Evolutionary conservation across 53 echinoderm and acorn worm genomes (phyloP).

Genomic region (Paracentrotus lividus): DNA sequence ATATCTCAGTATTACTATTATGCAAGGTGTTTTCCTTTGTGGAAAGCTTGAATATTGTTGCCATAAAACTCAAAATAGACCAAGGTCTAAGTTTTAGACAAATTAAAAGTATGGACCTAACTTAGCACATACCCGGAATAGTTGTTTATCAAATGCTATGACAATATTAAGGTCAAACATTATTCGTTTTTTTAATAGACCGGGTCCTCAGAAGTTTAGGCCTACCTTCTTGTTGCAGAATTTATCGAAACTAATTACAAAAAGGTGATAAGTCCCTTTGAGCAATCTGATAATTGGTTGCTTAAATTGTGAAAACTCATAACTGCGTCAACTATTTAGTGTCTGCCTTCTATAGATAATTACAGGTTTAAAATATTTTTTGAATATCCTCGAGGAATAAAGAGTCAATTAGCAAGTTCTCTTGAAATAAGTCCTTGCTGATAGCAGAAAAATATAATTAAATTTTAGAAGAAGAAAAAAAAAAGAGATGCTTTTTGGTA

Average conservation of each 20-base stretch:
- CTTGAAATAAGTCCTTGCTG: neutral
- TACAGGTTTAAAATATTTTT: neutral
- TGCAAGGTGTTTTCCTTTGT: neutral
- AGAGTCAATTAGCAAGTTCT: neutral
- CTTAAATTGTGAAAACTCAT: neutral
- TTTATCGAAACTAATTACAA: neutral
- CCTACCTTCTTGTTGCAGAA: neutral
- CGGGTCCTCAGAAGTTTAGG: neutral
- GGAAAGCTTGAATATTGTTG: neutral
- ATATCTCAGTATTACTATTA: too few relatives aligned
- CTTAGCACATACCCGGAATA: too few relatives aligned
- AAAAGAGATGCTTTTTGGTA: neutral
- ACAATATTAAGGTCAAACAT: constrained; percentile 31
- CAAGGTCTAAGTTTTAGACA: neutral
- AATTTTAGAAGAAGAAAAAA: too few relatives aligned
- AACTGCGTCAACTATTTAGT: neutral
- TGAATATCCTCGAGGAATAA: neutral
- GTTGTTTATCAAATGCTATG: constrained; percentile 7
- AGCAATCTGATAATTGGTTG: neutral
- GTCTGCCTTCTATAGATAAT: neutral
- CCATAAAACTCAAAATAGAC: neutral
- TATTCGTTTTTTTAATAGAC: neutral
- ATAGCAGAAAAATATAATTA: neutral
- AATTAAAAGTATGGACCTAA: constrained; percentile 6
- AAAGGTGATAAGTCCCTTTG: neutral